Conservation (phyloP, 1,140 invertebrate genomes). For the Bombus sibiricus region DNA sequence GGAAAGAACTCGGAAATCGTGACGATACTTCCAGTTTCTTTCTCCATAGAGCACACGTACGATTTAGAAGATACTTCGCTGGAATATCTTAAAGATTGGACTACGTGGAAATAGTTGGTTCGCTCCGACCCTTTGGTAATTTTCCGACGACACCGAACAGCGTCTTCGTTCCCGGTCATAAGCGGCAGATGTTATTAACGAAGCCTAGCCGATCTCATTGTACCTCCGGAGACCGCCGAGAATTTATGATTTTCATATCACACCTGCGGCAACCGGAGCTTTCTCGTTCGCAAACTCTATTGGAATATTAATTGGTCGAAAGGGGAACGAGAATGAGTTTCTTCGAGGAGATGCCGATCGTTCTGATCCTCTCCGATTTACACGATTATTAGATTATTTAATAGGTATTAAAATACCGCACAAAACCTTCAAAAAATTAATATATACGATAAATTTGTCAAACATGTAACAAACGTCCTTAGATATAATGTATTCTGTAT, state of each 20-base stretch:
- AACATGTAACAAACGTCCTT: too few species aligned
- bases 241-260: constrained; percentile 52
- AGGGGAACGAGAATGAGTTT: not conserved
- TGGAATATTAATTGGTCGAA: constrained; percentile 41
- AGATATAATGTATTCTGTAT: too few species aligned
- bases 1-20: not conserved
- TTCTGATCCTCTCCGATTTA: not conserved
- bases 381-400: not conserved
- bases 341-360: not conserved
- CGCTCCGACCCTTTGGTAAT: constrained; percentile 9
- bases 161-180: constrained; percentile 24
- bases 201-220: constrained; percentile 31
- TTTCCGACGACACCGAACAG: not conserved
- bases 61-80: not conserved
- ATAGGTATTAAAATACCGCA: not conserved
- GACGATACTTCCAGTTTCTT: not conserved
- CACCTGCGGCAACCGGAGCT: constrained; percentile 40
- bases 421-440: not conserved
- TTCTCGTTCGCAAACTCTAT: constrained; percentile 23
- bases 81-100: constrained; percentile 22
- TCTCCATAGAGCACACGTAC: not conserved
- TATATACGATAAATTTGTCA: not conserved
- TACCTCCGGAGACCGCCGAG: not conserved
- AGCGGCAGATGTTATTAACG: constrained; percentile 50
- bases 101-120: not conserved